Percentiles rank a stretch among this genome's conserved stretches.
Evolutionary conservation across 2,888 invertebrate genomes (phyloP).

Genomic region (Mechanitis mazaeus): DNA sequence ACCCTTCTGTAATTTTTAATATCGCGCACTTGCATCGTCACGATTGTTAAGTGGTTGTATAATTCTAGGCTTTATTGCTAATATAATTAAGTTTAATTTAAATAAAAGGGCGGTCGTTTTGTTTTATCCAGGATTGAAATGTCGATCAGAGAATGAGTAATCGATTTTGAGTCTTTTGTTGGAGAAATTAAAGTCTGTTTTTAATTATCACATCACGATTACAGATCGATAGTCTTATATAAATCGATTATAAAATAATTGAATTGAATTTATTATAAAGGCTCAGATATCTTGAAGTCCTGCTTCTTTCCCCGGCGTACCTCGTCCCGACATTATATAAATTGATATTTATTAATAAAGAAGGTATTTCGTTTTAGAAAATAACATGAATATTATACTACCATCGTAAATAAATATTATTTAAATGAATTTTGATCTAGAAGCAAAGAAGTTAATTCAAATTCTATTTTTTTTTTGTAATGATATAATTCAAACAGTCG

Average conservation of each 20-base stretch:
- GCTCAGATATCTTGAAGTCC: neutral
- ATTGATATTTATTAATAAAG: neutral
- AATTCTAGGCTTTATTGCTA: slow-evolving; percentile 18
- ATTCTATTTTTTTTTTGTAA: neutral
- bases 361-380: no score
- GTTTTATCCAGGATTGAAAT: slow-evolving; percentile 25
- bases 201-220: slow-evolving; percentile 20
- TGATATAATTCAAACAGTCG: neutral
- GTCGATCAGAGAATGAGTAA: slow-evolving; percentile 26
- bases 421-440: no score
- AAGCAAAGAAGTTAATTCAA: neutral
- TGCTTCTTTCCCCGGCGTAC: neutral
- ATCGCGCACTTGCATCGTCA: slow-evolving; percentile 21
- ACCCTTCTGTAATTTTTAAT: slow-evolving; percentile 28
- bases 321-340: neutral
- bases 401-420: no score
- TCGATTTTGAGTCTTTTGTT: slow-evolving; percentile 24
- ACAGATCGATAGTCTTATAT: slow-evolving; percentile 7
- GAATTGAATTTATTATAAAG: slow-evolving; percentile 10
- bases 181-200: slow-evolving; percentile 15
- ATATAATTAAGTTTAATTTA: slow-evolving; percentile 7
- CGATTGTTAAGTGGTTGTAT: slow-evolving; percentile 4
- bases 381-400: no score
- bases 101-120: slow-evolving; percentile 8
- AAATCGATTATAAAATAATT: slow-evolving; percentile 17